Evolutionary conservation across 2,888 invertebrate species (phyloP).

Genomic region (Adela reaumurella): DNA sequence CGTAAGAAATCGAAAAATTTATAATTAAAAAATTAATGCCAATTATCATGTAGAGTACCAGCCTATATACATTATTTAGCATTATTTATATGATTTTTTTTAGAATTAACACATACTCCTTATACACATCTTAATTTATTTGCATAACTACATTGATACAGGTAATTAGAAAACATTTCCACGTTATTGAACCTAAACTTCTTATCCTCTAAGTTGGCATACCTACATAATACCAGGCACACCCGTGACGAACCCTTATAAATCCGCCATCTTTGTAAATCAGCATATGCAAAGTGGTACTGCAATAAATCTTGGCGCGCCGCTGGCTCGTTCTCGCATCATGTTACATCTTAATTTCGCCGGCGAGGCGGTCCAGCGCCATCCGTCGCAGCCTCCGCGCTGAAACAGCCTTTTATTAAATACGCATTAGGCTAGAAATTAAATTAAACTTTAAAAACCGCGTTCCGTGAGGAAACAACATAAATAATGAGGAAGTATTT

Average conservation of each 20-base stretch:
- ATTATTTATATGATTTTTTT: too few species aligned
- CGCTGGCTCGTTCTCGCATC: constrained; percentile 58
- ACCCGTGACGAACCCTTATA: constrained; percentile 7
- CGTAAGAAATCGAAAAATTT: too few species aligned
- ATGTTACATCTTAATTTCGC: constrained; percentile 60
- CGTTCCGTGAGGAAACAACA: constrained; percentile 40
- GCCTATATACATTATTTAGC: too few species aligned
- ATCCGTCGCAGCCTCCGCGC: constrained; percentile 41
- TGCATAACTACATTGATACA: too few species aligned
- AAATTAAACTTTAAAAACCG: constrained; percentile 40
- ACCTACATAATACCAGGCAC: constrained; percentile 4
- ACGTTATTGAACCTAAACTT: too few species aligned
- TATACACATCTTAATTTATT: too few species aligned
- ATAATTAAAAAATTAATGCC: too few species aligned
- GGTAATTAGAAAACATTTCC: too few species aligned
- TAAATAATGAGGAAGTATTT: constrained; percentile 35
- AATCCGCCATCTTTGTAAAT: constrained; percentile 50
- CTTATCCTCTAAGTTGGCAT: background rate
- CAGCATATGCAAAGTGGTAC: constrained; percentile 60
- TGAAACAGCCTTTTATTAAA: constrained; percentile 44
- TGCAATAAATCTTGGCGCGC: constrained; percentile 56
- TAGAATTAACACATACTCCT: too few species aligned
- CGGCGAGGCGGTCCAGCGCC: constrained; percentile 25
- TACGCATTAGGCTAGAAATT: constrained; percentile 53
- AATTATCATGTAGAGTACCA: too few species aligned